Evolutionary conservation across 2,113 vertebrate genomes (phyloP), one percentile per base, ranked within the genome.

Genomic region (Ophiodon elongatus): DNA sequence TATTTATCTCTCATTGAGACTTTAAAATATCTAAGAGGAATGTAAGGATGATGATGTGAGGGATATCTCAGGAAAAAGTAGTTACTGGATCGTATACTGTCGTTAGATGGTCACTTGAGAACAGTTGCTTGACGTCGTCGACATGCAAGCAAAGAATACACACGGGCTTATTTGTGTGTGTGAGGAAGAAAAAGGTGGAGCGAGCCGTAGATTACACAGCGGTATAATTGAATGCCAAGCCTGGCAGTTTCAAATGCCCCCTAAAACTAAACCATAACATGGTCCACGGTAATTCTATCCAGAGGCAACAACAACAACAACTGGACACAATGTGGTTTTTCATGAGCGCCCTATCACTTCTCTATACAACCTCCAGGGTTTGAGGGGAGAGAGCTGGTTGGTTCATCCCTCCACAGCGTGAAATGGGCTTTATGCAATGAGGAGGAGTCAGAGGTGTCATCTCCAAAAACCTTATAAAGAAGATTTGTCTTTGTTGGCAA

Each of bases 241-340:
- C 83, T 92, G 89, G 78, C 85, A 83, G 86, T 92, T 90, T 68
- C 85, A 89, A 91, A 90, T 81, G 79, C 72, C 84, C 87, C 85
- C 83, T 79, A 71, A 80, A 89, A 82, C 89, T 84, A 87, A 88
- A 89, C 89, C 77, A 88, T 89, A 94, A 92, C 85, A 82, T 86
- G 86, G 80, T 92, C 94, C 89, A 89, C 90, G 91, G 95, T 92
- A 90, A 83, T 84, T 93, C 91, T 74, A 93, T 89, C 94, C 88
- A 54, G 80, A 80, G 92, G 93, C 88, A 88, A 80, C 85, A 80
- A 75, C 88, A 88, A 80, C 85, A 80, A 75, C 74, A 54, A 67
- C 86, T 73, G 85, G 85, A 92, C 82, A 75, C 80, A 89, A 92
- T 91, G 78, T 88, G 85, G 82, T 91, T 93, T 90, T 88, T 90